Evolutionary conservation across 2,113 vertebrate species (phyloP).

Genomic region (Phycodurus eques): DNA sequence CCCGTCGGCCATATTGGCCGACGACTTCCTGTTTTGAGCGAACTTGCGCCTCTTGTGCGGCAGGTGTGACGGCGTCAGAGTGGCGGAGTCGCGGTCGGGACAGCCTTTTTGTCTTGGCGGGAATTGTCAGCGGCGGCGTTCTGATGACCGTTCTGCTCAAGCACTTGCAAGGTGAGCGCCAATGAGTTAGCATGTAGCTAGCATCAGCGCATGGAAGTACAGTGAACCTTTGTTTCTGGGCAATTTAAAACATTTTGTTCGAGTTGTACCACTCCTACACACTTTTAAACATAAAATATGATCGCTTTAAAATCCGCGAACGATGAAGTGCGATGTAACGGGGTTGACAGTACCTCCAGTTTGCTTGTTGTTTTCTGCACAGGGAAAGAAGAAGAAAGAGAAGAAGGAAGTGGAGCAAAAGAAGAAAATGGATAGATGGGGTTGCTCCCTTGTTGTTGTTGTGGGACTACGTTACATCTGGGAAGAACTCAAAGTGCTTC

Average conservation of each 20-base stretch:
- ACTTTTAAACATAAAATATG: no score
- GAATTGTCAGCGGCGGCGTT: background rate
- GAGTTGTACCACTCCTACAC: no score
- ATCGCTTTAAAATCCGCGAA: background rate
- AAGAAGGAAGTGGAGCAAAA: background rate
- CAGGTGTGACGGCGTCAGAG: background rate
- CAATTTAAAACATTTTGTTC: no score
- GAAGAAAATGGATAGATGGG: background rate
- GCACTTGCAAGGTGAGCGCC: background rate
- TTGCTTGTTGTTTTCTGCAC: background rate
- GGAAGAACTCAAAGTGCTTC: background rate
- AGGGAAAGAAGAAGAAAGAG: background rate
- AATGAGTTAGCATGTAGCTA: background rate
- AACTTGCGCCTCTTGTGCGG: background rate
- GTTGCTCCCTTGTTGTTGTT: background rate
- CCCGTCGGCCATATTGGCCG: background rate
- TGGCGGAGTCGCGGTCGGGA: background rate
- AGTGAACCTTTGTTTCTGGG: background rate
- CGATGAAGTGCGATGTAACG: background rate
- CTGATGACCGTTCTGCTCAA: background rate
- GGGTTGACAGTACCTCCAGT: background rate
- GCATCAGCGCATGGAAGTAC: background rate
- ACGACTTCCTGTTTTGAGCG: background rate
- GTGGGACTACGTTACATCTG: background rate
- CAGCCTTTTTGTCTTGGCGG: background rate